Evolutionary conservation across 2,888 invertebrate genomes (phyloP), one percentile per base, ranked within the genome.

Genomic region (Dromius quadrimaculatus): DNA sequence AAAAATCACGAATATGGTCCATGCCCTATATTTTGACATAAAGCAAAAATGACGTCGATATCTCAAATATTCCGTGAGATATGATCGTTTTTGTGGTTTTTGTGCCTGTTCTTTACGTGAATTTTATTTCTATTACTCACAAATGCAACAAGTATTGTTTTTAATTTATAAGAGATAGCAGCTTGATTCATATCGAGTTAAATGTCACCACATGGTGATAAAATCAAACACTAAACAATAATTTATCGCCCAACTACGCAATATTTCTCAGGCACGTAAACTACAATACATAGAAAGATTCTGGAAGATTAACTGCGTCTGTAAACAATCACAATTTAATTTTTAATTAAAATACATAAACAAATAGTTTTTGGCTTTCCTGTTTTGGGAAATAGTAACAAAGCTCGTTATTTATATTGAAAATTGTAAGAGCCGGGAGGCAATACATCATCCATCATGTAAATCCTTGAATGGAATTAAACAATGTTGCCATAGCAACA

Each of bases 101-200:
- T n/a, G n/a, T n/a, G n/a, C n/a, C n/a, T n/a, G n/a, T n/a, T n/a
- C n/a, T n/a, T n/a, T n/a, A n/a, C n/a, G n/a, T n/a, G n/a, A n/a
- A n/a, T n/a, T n/a, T n/a, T n/a, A n/a, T n/a, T n/a, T n/a, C n/a
- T n/a, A n/a, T n/a, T n/a, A n/a, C n/a, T n/a, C n/a, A n/a, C n/a
- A n/a, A n/a, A n/a, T n/a, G 34, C 61, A 61, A 41, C 36, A 61
- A 61, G 38, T 41, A 36, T 36, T 61, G 20, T 41, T 61, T 38
- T 20, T 36, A 36, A 59, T 11, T 36, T 28, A 19, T 19, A 17
- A 11, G 19, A 54, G 50, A 54, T 28, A 54, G 32, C 28, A 36
- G 43, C 43, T 28, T 63, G 63, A 41, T 41, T 63, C 63, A 63
- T 63, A 45, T 63, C 38, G 38, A 38, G 61, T 19, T 63, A 41